Base-by-base conservation (phyloP, 2,888 invertebrate genomes). In the Polymixis lichenea region DNA sequence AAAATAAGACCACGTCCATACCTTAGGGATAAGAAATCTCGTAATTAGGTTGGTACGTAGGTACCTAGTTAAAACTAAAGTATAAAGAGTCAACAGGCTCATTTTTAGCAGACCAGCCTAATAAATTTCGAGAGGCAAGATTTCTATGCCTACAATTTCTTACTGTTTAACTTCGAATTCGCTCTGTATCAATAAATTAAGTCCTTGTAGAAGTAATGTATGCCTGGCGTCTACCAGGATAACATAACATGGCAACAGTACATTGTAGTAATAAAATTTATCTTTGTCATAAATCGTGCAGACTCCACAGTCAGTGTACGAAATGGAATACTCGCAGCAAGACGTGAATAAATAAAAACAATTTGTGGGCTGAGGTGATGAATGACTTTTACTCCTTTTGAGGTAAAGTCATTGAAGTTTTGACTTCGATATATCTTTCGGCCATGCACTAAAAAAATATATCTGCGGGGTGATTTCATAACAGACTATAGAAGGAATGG, bases 221-320 rank as follows among this genome's bases (percentile, higher is more conserved):
- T 70, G 72, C 64, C 46, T 25, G 28, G 61, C n/a, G n/a, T 56
- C 75, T 77, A 73, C 75, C 75, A 71, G 75, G 81, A 75, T 58
- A 75, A 71, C 80, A 84, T 66, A 65, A 77, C 58, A 65, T 67
- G 72, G 81, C 70, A 80, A 79, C 77, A 78, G 62, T 78, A 73
- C 82, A 81, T 85, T 72, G 72, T 71, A 68, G 64, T 83, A 84
- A 77, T 85, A 84, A 86, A 87, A 83, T 87, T 79, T 87, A 87
- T 89, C 84, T 77, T 67, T 49, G 56, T 77, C 82, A 85, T 89
- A 88, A 88, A 87, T 84, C 81, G 67, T 28, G 78, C 73, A 76
- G 77, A 67, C 73, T 75, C 56, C 61, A 70, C 69, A 53, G 69
- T 72, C 69, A 53, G 69, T 72, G 71, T 73, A 69, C 67, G 69